Evolutionary conservation across 1,140 invertebrate genomes (phyloP).

Genomic region (Magallana ariakensis): DNA sequence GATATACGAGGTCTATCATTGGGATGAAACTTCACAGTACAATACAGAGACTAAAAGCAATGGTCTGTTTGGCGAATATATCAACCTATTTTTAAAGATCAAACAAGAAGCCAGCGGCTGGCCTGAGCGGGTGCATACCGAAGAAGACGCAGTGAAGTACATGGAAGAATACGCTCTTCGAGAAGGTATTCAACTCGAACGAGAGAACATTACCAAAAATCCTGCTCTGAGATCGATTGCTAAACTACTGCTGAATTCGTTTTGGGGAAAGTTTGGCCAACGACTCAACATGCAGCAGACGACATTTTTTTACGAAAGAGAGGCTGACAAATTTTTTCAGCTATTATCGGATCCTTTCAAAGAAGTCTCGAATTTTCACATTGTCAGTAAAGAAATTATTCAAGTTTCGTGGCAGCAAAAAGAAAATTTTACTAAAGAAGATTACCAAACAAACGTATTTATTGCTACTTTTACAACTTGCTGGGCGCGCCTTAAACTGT

Average conservation of each 20-base stretch:
- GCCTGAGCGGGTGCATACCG: conserved; percentile 57
- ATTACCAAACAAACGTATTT: conserved; percentile 71
- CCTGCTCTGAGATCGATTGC: conserved; percentile 66
- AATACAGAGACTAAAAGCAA: neutral
- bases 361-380: conserved; percentile 55
- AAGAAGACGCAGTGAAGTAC: conserved; percentile 62
- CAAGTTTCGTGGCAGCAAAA: conserved; percentile 46
- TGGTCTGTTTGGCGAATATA: conserved; percentile 61
- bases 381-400: conserved; percentile 53
- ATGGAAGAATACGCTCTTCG: conserved; percentile 69
- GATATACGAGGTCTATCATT: conserved; percentile 77
- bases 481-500: conserved; percentile 77
- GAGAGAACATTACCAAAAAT: conserved; percentile 75
- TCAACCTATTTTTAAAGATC: conserved; percentile 65
- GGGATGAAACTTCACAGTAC: conserved; percentile 68
- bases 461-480: conserved; percentile 78
- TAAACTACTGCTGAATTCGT: conserved; percentile 65
- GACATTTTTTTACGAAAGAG: conserved; percentile 44
- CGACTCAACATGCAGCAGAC: conserved; percentile 51
- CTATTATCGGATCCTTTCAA: conserved; percentile 64
- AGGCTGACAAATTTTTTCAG: conserved; percentile 64
- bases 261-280: conserved; percentile 70
- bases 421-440: conserved; percentile 1
- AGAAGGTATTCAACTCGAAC: conserved; percentile 76
- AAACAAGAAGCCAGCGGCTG: conserved; percentile 66